These are phyloP conservation scores for Holcopasites calliopsidis DNA, from an alignment of 1,140 invertebrate genomes.

Conservation along the genomic window DNA sequence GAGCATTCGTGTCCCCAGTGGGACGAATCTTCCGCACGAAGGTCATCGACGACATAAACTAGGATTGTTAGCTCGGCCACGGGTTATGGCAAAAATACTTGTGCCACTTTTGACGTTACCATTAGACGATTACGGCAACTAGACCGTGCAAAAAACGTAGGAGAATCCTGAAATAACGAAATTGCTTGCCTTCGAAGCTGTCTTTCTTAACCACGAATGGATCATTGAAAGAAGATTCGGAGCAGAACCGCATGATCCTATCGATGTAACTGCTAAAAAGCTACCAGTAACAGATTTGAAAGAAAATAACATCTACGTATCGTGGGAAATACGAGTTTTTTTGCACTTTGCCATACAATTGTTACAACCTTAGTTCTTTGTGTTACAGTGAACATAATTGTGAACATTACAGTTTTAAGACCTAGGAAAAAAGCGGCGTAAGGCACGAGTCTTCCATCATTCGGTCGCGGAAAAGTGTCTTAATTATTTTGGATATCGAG, in stretches of 20 bases:
- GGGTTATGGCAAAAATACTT: slow-evolving; percentile 50
- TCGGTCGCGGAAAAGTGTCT: too few relatives aligned
- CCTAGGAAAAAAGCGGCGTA: too few relatives aligned
- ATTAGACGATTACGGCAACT: too few relatives aligned
- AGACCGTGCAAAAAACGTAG: slow-evolving; percentile 68
- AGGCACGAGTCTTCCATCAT: too few relatives aligned
- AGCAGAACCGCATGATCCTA: slow-evolving; percentile 62
- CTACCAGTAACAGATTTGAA: neutral
- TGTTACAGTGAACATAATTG: too few relatives aligned
- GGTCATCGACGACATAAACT: slow-evolving; percentile 30
- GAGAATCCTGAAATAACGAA: slow-evolving; percentile 28
- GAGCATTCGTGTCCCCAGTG: too few relatives aligned
- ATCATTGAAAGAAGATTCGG: slow-evolving; percentile 51
- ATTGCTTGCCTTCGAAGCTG: slow-evolving; percentile 8
- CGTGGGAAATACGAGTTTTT: neutral
- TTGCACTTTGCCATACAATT: too few relatives aligned
- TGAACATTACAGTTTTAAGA: too few relatives aligned
- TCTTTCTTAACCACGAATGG: slow-evolving; percentile 13
- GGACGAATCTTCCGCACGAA: neutral
- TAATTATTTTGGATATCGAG: too few relatives aligned
- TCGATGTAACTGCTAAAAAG: neutral
- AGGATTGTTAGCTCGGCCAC: slow-evolving; percentile 45
- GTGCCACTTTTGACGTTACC: slow-evolving; percentile 59
- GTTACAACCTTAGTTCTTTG: too few relatives aligned
- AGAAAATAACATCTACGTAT: neutral